phyloP scores from a whole-genome alignment of 1,140 invertebrate genomes.

The Orchestia grillus region DNA sequence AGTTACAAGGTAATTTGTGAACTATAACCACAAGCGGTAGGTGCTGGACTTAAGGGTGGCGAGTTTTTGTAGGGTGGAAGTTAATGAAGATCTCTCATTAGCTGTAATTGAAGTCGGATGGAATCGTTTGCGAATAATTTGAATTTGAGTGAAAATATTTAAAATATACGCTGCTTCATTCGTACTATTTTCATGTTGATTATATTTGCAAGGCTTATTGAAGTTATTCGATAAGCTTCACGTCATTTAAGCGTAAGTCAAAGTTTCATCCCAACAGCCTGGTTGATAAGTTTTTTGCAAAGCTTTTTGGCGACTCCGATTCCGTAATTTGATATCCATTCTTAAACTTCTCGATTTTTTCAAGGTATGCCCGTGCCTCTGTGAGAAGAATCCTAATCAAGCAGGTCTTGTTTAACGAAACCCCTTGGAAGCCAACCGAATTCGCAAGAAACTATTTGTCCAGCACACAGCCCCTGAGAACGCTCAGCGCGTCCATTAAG shows the following conservation, averaged over 20 bases:
- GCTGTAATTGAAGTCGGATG: background rate
- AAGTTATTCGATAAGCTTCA: background rate
- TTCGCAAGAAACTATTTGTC: constrained; percentile 16
- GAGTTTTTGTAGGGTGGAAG: background rate
- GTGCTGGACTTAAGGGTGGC: background rate
- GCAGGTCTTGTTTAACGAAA: constrained; percentile 19
- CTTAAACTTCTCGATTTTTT: background rate
- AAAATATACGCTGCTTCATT: background rate
- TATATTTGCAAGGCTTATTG: background rate
- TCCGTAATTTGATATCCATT: background rate
- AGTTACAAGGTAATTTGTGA: constrained; percentile 40
- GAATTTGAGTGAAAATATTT: background rate
- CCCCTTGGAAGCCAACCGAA: constrained; percentile 12
- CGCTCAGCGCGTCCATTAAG: background rate
- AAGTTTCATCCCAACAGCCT: too few species aligned
- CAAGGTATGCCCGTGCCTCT: background rate
- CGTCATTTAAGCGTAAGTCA: too few species aligned
- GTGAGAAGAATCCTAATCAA: constrained; percentile 12
- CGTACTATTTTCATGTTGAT: background rate
- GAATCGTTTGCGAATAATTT: background rate
- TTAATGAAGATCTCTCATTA: background rate
- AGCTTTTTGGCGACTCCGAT: background rate
- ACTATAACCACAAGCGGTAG: background rate
- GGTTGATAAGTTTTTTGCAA: background rate
- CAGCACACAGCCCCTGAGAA: background rate